Conservation (phyloP, 2,113 vertebrate species). For the Aythya baeri region DNA sequence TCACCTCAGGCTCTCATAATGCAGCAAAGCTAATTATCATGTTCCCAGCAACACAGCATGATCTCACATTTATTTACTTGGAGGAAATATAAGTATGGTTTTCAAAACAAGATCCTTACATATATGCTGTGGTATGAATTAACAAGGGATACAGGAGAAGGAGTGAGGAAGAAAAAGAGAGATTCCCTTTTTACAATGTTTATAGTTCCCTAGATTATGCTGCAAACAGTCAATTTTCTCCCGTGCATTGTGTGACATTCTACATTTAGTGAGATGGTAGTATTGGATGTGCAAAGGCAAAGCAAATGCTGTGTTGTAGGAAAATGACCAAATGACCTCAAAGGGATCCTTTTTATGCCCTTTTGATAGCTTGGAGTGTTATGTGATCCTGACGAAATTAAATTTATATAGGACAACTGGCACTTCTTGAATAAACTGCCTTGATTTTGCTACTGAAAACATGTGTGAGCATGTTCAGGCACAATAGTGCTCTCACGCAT, state of each 20-base stretch:
- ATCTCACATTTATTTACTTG: constrained; percentile 33
- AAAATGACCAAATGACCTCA: constrained; percentile 18
- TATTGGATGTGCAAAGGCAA: background rate
- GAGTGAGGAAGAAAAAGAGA: background rate
- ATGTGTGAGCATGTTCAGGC: background rate
- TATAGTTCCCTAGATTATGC: background rate
- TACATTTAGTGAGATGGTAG: background rate
- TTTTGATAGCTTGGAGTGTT: background rate
- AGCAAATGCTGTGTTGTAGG: background rate
- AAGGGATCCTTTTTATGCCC: background rate
- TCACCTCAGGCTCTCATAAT: constrained; percentile 61
- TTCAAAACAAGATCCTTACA: constrained; percentile 2
- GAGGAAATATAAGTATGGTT: constrained; percentile 27
- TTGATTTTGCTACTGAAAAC: constrained; percentile 17
- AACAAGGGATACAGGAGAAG: background rate
- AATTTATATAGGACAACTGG: background rate
- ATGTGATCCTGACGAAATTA: constrained; percentile 8
- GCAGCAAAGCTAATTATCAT: constrained; percentile 56
- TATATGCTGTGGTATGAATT: background rate
- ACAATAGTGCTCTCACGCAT: background rate
- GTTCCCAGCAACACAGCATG: constrained; percentile 41
- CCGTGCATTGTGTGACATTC: background rate
- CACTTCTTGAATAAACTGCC: background rate
- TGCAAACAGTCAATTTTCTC: background rate
- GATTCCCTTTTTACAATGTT: background rate